Percentiles rank a stretch among this genome's conserved stretches.
phyloP scores from a whole-genome alignment of 2,888 invertebrate species.

The Dinocampus coccinellae region DNA sequence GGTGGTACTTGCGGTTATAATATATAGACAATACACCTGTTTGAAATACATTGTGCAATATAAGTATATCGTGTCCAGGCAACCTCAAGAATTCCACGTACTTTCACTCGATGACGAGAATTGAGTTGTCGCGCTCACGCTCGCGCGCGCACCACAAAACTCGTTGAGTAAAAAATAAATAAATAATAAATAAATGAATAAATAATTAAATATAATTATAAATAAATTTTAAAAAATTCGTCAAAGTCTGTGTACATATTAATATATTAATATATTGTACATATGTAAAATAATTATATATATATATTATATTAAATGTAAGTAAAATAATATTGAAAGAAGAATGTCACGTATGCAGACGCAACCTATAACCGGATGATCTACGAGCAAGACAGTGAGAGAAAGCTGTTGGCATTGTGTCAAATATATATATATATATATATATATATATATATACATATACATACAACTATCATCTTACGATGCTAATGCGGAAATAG shows the following conservation, averaged over 20 bases:
- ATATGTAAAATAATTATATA: neutral
- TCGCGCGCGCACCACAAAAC: conserved; percentile 30
- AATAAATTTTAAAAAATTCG: neutral
- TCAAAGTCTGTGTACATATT: neutral
- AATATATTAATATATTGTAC: neutral
- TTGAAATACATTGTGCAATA: conserved; percentile 48
- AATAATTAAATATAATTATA: neutral
- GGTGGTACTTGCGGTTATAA: conserved; percentile 19
- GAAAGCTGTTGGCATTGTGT: conserved; percentile 52
- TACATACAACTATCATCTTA: conserved; percentile 22
- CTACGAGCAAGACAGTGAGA: conserved; percentile 3
- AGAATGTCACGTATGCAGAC: neutral
- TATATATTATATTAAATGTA: neutral
- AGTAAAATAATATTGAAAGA: too few species aligned
- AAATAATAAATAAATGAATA: neutral
- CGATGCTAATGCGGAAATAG: conserved; percentile 33
- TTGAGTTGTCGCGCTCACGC: conserved; percentile 29
- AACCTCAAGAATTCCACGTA: conserved; percentile 60
- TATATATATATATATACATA: too few species aligned
- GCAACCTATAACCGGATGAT: conserved; percentile 7
- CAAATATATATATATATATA: too few species aligned
- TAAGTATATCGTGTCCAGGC: conserved; percentile 37
- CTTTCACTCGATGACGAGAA: conserved; percentile 58
- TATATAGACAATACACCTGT: conserved; percentile 52
- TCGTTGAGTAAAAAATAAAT: conserved; percentile 25